Conservation (phyloP, 1,140 invertebrate species). For the Lasaia peninsularis region DNA sequence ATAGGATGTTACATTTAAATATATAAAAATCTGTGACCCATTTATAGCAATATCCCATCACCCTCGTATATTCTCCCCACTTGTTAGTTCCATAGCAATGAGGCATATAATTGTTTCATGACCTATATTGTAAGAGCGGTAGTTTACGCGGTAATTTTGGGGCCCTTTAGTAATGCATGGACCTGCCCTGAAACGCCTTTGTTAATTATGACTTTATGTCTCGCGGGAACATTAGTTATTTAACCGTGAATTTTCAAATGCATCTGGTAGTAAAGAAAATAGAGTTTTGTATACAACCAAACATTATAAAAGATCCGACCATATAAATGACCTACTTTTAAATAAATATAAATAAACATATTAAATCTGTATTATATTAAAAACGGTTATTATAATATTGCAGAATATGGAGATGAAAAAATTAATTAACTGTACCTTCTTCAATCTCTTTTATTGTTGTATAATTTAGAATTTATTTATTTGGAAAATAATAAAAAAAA, state of each 20-base stretch:
- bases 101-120: slow-evolving; percentile 9
- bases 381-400: no score
- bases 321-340: no score
- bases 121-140: slow-evolving; percentile 26
- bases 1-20: no score
- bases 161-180: slow-evolving; percentile 55
- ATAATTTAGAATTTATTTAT: no score
- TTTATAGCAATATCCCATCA: not conserved
- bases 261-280: not conserved
- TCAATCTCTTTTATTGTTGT: no score
- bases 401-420: no score
- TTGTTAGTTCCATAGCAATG: slow-evolving; percentile 7
- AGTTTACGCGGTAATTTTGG: slow-evolving; percentile 39
- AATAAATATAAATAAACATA: no score
- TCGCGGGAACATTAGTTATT: slow-evolving; percentile 41
- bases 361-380: no score
- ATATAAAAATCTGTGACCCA: not conserved
- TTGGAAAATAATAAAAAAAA: no score
- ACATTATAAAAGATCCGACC: no score
- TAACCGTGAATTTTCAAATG: slow-evolving; percentile 14
- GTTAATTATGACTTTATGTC: slow-evolving; percentile 55
- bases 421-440: no score
- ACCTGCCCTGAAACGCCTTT: slow-evolving; percentile 32
- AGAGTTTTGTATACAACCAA: no score
- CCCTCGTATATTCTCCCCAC: not conserved